A percentile compares a stretch with the other conserved stretches of the same genome.
phyloP scores from a whole-genome alignment of 2,888 invertebrate species.

The Colostygia pectinataria region DNA sequence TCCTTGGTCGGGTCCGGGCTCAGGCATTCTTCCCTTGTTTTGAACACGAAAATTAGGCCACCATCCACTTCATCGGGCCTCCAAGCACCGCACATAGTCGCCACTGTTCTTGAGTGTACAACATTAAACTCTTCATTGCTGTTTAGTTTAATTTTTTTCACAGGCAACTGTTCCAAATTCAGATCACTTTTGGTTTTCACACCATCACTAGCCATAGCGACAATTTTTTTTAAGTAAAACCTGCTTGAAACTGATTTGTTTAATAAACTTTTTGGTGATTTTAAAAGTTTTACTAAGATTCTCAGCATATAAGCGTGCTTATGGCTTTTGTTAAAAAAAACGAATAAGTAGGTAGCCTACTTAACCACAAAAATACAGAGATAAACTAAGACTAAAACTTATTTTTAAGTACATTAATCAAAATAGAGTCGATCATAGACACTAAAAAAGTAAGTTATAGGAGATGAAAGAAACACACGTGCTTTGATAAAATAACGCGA shows the following conservation, averaged over 20 bases:
- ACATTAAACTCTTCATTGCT: constrained; percentile 25
- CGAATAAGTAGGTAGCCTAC: no score
- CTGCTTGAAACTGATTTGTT: constrained; percentile 6
- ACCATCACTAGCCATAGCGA: constrained; percentile 50
- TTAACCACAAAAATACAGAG: no score
- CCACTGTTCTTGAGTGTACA: constrained; percentile 62
- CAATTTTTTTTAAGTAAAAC: constrained; percentile 22
- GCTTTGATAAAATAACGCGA: neutral
- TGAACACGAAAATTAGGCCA: constrained; percentile 70
- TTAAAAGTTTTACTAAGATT: constrained; percentile 36
- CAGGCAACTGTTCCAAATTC: constrained; percentile 48
- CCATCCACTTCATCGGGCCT: constrained; percentile 75
- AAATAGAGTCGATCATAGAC: no score
- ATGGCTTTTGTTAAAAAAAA: no score
- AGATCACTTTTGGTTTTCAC: constrained; percentile 51
- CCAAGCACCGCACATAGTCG: constrained; percentile 80
- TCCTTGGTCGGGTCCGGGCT: constrained; percentile 73
- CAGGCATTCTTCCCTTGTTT: constrained; percentile 59
- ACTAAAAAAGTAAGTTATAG: neutral
- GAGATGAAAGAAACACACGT: constrained; percentile 6
- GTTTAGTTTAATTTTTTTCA: constrained; percentile 60
- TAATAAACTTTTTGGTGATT: constrained; percentile 29
- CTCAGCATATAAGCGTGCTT: constrained; percentile 40
- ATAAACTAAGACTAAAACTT: neutral
- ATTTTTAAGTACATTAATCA: neutral